Base-by-base conservation (phyloP, 2,113 vertebrate species). In the Hystrix brachyura region DNA sequence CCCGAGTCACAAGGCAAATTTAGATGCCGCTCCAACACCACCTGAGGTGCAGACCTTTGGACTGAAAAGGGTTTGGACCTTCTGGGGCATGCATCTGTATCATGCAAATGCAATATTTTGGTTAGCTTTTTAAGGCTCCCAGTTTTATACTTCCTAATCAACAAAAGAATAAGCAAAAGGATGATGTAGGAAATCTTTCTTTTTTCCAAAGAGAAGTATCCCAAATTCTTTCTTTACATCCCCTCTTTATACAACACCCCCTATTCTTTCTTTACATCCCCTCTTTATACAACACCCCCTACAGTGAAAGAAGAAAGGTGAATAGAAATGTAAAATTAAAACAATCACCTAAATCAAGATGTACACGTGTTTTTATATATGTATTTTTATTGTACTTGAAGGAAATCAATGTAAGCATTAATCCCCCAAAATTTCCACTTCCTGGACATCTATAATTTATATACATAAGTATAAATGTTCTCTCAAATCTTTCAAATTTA, bases 1-100 rank as follows among this genome's bases (percentile, higher is more conserved):
- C n/a, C 27, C 48, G 25, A 38, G 69, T 78, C 80, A 43, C 48
- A 72, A 80, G 55, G 65, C 55, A 88, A 96, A 91, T 93, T 92
- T 88, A 80, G 71, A 67, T 67, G 8, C 78, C 87, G 27, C 82
- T 95, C 62, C 46, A 91, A 80, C 25, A 64, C 48, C 62, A 86
- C 51, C 55, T 95, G 71, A 1, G 94, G 82, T 59, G n/a, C 17
- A 74, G 84, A 38, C 60, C 51, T 83, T 92, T 95, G 78, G 34
- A 81, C 57, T 27, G 32, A 67, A 67, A 79, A 71, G 8, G 11
- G 3, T 23, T 67, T 59, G 62, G 60, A 21, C 17, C 38, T 57
- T 72, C 14, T 19, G 0, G 53, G 9, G 13, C 10, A 17, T 72
- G 38, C 15, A 51, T 72, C 81, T 94, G 81, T 51, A 97, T 87